phyloP scores from a whole-genome alignment of 2,113 vertebrate species.

The Gorsachius goisagi region DNA sequence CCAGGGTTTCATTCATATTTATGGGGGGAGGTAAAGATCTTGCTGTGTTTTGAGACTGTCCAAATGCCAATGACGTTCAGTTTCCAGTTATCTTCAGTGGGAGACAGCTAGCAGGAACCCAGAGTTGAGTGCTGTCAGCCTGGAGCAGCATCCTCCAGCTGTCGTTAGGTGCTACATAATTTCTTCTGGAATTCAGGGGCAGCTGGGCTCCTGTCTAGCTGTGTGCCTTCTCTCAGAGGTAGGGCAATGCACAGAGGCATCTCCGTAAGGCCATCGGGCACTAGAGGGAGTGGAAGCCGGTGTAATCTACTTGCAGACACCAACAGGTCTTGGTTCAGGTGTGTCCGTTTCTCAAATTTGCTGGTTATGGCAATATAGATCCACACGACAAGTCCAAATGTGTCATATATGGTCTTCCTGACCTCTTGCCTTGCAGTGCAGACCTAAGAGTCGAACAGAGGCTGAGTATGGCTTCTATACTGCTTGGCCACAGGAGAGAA shows the following conservation, averaged over 20 bases:
- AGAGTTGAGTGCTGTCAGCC: not conserved
- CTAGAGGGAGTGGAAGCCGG: not conserved
- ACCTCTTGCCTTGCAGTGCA: not conserved
- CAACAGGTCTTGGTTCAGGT: not conserved
- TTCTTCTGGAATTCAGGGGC: not conserved
- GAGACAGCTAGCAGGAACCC: not conserved
- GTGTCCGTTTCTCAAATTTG: fast-evolving
- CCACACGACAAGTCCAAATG: not conserved
- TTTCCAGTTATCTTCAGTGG: not conserved
- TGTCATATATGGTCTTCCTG: not conserved
- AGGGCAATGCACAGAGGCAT: not conserved
- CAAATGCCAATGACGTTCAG: not conserved
- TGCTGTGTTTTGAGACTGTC: not conserved
- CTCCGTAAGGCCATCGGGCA: not conserved
- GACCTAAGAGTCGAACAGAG: not conserved
- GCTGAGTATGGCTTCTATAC: not conserved
- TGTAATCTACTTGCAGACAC: not conserved
- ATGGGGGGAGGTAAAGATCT: not conserved
- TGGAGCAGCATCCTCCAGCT: not conserved
- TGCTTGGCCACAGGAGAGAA: not conserved
- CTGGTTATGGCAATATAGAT: not conserved
- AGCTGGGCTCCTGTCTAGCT: not conserved
- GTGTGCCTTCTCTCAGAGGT: not conserved
- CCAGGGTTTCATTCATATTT: not conserved
- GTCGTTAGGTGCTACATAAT: not conserved